A percentile compares a stretch with the other conserved stretches of the same genome.
Conservation (phyloP, 2,797 vertebrate species). For the Coluber constrictor region DNA sequence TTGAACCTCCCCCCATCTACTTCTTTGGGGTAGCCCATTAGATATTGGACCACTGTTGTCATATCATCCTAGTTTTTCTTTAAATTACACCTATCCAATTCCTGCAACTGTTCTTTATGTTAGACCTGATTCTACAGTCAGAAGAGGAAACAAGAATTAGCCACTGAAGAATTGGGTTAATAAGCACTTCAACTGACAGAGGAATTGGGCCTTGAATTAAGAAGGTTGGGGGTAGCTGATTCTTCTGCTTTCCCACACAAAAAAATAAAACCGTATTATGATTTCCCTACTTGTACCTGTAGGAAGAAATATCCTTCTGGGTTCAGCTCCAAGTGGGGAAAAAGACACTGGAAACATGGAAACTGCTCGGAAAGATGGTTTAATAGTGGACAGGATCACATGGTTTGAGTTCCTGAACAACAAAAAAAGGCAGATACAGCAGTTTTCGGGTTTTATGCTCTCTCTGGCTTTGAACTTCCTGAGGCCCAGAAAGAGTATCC, state of each 20-base stretch:
- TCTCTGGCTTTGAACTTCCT: too few species aligned
- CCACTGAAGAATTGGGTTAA: not conserved
- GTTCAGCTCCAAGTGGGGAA: too few species aligned
- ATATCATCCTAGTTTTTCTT: not conserved
- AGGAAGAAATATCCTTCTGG: too few species aligned
- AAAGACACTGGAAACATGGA: too few species aligned
- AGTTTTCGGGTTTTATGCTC: too few species aligned
- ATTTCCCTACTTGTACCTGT: not conserved
- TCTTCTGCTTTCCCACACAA: not conserved
- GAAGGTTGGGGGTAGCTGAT: not conserved
- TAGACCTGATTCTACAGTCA: not conserved
- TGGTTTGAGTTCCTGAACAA: too few species aligned
- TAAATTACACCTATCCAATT: not conserved
- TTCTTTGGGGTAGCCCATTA: not conserved
- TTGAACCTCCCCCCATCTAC: not conserved
- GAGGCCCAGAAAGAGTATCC: too few species aligned
- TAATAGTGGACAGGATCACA: too few species aligned
- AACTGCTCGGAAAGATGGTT: too few species aligned
- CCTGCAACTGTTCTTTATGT: not conserved
- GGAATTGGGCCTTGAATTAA: not conserved
- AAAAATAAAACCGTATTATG: not conserved
- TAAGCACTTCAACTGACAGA: not conserved
- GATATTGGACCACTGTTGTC: not conserved
- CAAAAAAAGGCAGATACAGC: too few species aligned
- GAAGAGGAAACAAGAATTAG: not conserved